These are phyloP conservation scores for Caenorhabditis sulstoni DNA, from an alignment of 2,888 invertebrate species.

Conservation along the genomic window DNA sequence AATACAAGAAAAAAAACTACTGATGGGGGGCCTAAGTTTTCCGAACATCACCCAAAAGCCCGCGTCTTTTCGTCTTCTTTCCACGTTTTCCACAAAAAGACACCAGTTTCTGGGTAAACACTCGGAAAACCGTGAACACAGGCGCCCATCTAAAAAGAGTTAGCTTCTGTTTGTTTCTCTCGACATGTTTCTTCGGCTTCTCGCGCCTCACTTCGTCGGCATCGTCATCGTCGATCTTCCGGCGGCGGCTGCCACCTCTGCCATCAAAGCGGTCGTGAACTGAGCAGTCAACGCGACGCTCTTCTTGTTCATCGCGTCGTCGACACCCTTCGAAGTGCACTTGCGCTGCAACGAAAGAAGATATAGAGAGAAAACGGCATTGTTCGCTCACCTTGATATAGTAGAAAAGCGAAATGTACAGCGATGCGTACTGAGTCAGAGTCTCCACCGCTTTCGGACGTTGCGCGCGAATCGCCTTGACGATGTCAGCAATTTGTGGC, in stretches of 20 bases:
- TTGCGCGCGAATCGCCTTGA: slow-evolving; percentile 23
- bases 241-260: background rate
- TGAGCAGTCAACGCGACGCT: slow-evolving; percentile 1
- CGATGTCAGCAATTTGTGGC: slow-evolving; percentile 26
- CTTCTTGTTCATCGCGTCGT: slow-evolving; percentile 18
- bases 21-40: no score
- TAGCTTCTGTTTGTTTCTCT: background rate
- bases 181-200: background rate
- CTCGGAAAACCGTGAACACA: no score
- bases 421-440: slow-evolving; percentile 27
- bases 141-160: no score
- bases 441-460: slow-evolving; percentile 31
- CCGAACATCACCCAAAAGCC: no score
- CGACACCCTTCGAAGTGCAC: background rate
- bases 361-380: no score
- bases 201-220: background rate
- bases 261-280: slow-evolving; percentile 12
- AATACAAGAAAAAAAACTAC: no score
- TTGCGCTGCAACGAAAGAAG: no score
- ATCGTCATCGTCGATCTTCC: slow-evolving; percentile 7
- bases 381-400: slow-evolving; percentile 21
- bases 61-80: no score
- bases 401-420: slow-evolving; percentile 39
- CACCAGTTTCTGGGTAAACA: no score
- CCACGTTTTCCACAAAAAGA: no score